Conservation (phyloP, 1,140 invertebrate genomes). For the Pseudoatta argentina region DNA sequence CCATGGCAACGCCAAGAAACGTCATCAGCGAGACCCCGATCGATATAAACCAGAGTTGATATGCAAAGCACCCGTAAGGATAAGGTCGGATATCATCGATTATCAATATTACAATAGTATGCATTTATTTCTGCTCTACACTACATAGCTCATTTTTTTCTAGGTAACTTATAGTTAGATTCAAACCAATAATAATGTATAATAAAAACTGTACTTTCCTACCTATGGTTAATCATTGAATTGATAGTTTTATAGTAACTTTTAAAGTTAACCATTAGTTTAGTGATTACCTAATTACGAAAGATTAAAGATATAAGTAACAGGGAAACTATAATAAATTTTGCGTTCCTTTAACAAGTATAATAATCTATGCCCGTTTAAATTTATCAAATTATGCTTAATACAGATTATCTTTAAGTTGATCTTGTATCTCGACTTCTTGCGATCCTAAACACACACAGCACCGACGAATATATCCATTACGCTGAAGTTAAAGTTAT, state of each 20-base stretch:
- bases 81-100: slow-evolving; percentile 12
- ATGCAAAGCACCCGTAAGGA: slow-evolving; percentile 31
- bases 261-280: too few species aligned
- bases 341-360: neutral
- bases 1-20: slow-evolving; percentile 25
- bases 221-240: too few species aligned
- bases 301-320: too few species aligned
- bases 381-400: neutral
- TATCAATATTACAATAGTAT: neutral
- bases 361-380: neutral
- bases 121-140: neutral
- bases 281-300: too few species aligned
- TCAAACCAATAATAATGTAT: too few species aligned
- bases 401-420: neutral
- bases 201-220: too few species aligned
- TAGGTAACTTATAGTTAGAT: too few species aligned
- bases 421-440: neutral
- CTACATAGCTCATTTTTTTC: neutral
- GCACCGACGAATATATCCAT: neutral
- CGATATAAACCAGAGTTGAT: slow-evolving; percentile 27
- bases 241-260: too few species aligned
- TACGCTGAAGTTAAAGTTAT: slow-evolving; percentile 25
- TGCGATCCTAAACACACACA: neutral
- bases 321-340: neutral
- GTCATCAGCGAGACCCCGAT: neutral